These are phyloP conservation scores for Cheilosia grossa DNA, from an alignment of 2,888 invertebrate species.

Conservation along the genomic window DNA sequence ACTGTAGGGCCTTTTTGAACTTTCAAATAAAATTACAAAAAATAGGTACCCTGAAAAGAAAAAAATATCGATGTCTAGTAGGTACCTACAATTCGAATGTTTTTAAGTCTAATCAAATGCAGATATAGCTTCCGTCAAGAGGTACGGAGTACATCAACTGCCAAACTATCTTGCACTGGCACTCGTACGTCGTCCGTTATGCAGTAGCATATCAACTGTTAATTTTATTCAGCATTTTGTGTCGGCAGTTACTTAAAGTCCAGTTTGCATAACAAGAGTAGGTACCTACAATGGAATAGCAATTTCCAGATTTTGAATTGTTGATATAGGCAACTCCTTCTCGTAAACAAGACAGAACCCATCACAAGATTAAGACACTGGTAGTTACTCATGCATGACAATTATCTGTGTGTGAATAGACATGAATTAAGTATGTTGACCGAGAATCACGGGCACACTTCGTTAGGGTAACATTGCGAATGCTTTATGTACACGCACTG, in stretches of 20 bases:
- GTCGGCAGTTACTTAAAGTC: slow-evolving; percentile 58
- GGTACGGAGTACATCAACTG: too few relatives aligned
- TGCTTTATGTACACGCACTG: slow-evolving; percentile 18
- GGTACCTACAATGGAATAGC: slow-evolving; percentile 39
- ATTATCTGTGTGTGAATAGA: slow-evolving; percentile 65
- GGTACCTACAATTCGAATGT: too few relatives aligned
- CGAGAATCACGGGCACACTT: slow-evolving; percentile 45
- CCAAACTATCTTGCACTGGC: too few relatives aligned
- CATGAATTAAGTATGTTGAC: slow-evolving; percentile 74
- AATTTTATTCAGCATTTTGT: too few relatives aligned
- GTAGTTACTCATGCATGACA: slow-evolving; percentile 14
- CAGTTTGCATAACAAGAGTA: slow-evolving; percentile 67
- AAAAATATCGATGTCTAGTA: too few relatives aligned
- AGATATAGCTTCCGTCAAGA: too few relatives aligned
- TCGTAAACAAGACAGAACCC: slow-evolving; percentile 54
- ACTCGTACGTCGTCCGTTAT: too few relatives aligned
- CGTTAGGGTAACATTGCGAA: slow-evolving; percentile 57
- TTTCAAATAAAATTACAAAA: too few relatives aligned
- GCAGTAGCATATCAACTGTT: too few relatives aligned
- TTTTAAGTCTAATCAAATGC: too few relatives aligned
- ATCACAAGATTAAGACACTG: slow-evolving; percentile 68
- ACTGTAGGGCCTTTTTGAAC: too few relatives aligned
- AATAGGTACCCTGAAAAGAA: too few relatives aligned
- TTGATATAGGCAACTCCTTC: slow-evolving; percentile 62
- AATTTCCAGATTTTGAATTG: slow-evolving; percentile 66